A percentile compares a stretch with the other conserved stretches of the same genome.
Conservation (phyloP, 1,140 invertebrate species). For the Drosophila albomicans region DNA sequence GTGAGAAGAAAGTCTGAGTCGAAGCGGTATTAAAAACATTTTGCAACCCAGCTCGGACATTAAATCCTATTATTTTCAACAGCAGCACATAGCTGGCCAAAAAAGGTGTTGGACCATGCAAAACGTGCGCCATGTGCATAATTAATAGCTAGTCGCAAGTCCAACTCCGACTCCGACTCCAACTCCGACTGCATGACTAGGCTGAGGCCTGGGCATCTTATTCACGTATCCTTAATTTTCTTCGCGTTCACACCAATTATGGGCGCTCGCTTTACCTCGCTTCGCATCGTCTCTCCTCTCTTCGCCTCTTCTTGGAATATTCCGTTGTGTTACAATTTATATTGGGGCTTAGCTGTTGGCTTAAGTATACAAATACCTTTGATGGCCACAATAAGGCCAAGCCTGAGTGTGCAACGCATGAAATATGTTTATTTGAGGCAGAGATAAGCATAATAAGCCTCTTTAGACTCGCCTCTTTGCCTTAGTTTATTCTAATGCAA, state of each 20-base stretch:
- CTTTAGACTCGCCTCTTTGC: conserved; percentile 13
- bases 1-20: neutral
- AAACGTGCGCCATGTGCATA: conserved; percentile 67
- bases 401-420: conserved; percentile 10
- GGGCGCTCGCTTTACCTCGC: conserved; percentile 6
- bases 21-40: conserved; percentile 64
- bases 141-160: conserved; percentile 55
- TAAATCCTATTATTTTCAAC: conserved; percentile 75
- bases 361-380: conserved; percentile 23
- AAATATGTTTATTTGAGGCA: conserved; percentile 19
- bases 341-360: conserved; percentile 11
- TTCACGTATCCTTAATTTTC: conserved; percentile 41
- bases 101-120: conserved; percentile 52
- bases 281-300: neutral
- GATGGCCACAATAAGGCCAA: conserved; percentile 1
- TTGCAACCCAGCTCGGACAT: conserved; percentile 44
- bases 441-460: conserved; percentile 9
- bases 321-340: conserved; percentile 11
- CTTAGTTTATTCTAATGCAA: conserved; percentile 23
- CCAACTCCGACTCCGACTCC: neutral
- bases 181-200: neutral
- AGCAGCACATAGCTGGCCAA: conserved; percentile 19
- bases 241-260: conserved; percentile 46
- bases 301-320: neutral
- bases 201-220: conserved; percentile 7